A percentile compares a stretch with the other conserved stretches of the same genome.
phyloP scores from a whole-genome alignment of 2,888 invertebrate genomes.

The Ophion ventricosus region DNA sequence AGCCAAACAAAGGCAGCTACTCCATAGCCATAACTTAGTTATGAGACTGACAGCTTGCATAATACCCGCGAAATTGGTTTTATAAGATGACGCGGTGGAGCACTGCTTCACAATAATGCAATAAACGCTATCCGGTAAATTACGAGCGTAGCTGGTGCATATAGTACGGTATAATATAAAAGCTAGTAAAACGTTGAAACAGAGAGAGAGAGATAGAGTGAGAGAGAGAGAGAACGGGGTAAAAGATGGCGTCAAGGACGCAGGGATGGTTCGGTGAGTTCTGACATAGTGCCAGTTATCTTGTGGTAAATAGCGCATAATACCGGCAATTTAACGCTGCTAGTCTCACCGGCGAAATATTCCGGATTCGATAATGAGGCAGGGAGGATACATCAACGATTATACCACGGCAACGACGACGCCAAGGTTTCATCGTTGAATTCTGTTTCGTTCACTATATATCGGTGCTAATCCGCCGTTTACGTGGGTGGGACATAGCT shows the following conservation, averaged over 20 bases:
- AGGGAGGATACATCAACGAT: slow-evolving; percentile 8
- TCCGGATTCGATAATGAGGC: slow-evolving; percentile 42
- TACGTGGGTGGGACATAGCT: slow-evolving; percentile 48
- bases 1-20: slow-evolving; percentile 68
- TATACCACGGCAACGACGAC: not conserved
- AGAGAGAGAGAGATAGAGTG: slow-evolving; percentile 59
- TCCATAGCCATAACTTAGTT: slow-evolving; percentile 80
- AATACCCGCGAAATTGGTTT: slow-evolving; percentile 83
- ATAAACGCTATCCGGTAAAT: slow-evolving; percentile 80
- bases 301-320: slow-evolving; percentile 48
- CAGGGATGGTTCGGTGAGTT: slow-evolving; percentile 24
- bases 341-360: slow-evolving; percentile 19
- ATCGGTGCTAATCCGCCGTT: slow-evolving; percentile 36
- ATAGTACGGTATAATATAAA: slow-evolving; percentile 12
- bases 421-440: slow-evolving; percentile 37
- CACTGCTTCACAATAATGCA: slow-evolving; percentile 81
- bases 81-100: slow-evolving; percentile 80
- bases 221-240: slow-evolving; percentile 56
- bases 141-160: slow-evolving; percentile 74
- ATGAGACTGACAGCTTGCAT: slow-evolving; percentile 82
- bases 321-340: slow-evolving; percentile 41
- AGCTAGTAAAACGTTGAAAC: slow-evolving; percentile 64
- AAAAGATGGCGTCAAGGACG: slow-evolving; percentile 29
- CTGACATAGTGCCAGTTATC: slow-evolving; percentile 47
- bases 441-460: slow-evolving; percentile 44